phyloP scores from a whole-genome alignment of 2,888 invertebrate genomes.

The Calliphora vomitoria region DNA sequence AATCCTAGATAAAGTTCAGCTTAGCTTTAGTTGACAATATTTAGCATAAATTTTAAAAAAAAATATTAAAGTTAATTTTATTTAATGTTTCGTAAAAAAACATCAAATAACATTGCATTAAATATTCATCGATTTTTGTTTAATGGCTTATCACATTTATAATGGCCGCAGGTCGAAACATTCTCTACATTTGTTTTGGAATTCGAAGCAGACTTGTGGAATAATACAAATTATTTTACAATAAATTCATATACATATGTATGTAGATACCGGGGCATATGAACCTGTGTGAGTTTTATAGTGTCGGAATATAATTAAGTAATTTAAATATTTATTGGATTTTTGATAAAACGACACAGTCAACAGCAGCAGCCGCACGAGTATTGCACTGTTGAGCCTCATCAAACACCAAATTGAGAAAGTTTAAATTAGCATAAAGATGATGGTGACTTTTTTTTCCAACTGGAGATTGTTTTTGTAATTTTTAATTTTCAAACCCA shows the following conservation, averaged over 20 bases:
- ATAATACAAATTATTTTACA: conserved; percentile 5
- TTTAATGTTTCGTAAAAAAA: neutral
- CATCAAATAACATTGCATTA: neutral
- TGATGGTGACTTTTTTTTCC: conserved; percentile 19
- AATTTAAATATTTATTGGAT: conserved; percentile 72
- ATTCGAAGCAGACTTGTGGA: neutral
- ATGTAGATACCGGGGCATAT: neutral
- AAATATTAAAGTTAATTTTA: neutral
- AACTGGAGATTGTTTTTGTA: conserved; percentile 19
- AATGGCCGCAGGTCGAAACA: conserved; percentile 4
- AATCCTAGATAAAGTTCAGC: no score
- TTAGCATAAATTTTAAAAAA: neutral
- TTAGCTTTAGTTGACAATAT: neutral
- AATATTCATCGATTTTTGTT: conserved; percentile 42
- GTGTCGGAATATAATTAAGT: conserved; percentile 68
- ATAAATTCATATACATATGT: conserved; percentile 27
- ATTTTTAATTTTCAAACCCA: conserved; percentile 43
- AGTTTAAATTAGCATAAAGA: conserved; percentile 71
- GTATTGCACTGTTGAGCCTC: neutral
- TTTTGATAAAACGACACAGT: conserved; percentile 59
- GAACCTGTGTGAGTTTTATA: neutral
- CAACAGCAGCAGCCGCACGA: conserved; percentile 2
- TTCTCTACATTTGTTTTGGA: neutral
- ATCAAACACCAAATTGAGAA: conserved; percentile 54
- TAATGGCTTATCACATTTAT: conserved; percentile 15